Percentiles rank a stretch among this genome's conserved stretches.
Evolutionary conservation across 2,797 vertebrate species (phyloP).

Genomic region (Platalea minor): DNA sequence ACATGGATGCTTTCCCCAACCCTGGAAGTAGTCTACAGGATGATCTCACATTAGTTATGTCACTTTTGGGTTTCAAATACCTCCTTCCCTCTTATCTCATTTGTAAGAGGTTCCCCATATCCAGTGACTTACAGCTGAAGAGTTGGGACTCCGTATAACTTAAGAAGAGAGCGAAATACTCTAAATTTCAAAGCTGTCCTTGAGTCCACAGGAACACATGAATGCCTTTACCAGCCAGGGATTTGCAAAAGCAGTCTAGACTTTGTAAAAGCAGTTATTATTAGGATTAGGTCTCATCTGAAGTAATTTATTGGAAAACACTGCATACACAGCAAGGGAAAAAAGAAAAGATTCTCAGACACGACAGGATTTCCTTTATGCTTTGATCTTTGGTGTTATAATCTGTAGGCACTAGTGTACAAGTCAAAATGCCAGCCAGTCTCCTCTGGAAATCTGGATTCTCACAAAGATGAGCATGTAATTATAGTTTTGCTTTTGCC

Average conservation of each 20-base stretch:
- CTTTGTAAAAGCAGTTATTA: not conserved
- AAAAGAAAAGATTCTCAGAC: not conserved
- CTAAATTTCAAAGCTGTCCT: not conserved
- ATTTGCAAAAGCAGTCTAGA: not conserved
- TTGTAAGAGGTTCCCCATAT: not conserved
- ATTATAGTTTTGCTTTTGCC: not conserved
- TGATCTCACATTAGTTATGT: not conserved
- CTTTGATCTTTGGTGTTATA: slow-evolving; percentile 36
- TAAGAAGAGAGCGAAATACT: not conserved
- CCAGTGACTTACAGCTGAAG: not conserved
- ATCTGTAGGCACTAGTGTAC: not conserved
- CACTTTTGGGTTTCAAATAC: not conserved
- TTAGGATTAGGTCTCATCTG: not conserved
- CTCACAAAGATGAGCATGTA: not conserved
- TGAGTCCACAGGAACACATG: not conserved
- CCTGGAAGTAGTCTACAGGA: not conserved
- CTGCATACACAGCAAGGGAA: not conserved
- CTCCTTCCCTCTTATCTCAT: not conserved
- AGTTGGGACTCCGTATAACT: not conserved
- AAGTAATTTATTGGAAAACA: not conserved
- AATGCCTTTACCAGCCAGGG: not conserved
- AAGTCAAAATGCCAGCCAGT: slow-evolving; percentile 30
- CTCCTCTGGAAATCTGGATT: not conserved
- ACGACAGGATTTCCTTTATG: not conserved
- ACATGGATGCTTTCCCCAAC: not conserved